Evolutionary conservation across 2,113 vertebrate species (phyloP).

Genomic region (Ranitomeya imitator): DNA sequence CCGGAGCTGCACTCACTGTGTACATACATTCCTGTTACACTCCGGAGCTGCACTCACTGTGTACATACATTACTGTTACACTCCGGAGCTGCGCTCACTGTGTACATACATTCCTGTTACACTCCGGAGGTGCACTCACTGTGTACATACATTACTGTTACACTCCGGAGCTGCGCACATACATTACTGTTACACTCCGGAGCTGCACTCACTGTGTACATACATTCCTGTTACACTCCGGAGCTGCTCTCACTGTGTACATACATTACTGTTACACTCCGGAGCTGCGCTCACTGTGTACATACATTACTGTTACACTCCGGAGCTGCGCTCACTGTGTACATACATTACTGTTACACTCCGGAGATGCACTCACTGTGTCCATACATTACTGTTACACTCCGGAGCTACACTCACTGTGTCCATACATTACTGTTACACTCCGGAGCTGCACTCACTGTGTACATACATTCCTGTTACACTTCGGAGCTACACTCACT

Average conservation of each 20-base stretch:
- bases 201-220: slow-evolving; percentile 1
- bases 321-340: slow-evolving; percentile 61
- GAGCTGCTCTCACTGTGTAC: slow-evolving; percentile 62
- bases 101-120: too few relatives aligned
- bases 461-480: not conserved
- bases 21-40: too few relatives aligned
- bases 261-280: not conserved
- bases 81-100: slow-evolving; percentile 60
- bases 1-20: slow-evolving; percentile 60
- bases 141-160: not conserved
- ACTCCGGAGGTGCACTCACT: slow-evolving; percentile 6
- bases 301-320: not conserved
- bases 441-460: slow-evolving; percentile 5
- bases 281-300: slow-evolving; percentile 9
- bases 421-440: too few relatives aligned
- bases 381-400: not conserved
- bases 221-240: not conserved
- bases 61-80: not conserved
- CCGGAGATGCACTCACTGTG: slow-evolving; percentile 1
- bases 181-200: not conserved
- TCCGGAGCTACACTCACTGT: slow-evolving; percentile 60
- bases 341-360: too few relatives aligned
- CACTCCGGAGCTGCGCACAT: not conserved
- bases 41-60: slow-evolving; percentile 3
- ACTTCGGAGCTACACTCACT: slow-evolving; percentile 57